Percentiles rank a stretch among this genome's conserved stretches.
Conservation (phyloP, 2,797 vertebrate species). For the Myotis planiceps region DNA sequence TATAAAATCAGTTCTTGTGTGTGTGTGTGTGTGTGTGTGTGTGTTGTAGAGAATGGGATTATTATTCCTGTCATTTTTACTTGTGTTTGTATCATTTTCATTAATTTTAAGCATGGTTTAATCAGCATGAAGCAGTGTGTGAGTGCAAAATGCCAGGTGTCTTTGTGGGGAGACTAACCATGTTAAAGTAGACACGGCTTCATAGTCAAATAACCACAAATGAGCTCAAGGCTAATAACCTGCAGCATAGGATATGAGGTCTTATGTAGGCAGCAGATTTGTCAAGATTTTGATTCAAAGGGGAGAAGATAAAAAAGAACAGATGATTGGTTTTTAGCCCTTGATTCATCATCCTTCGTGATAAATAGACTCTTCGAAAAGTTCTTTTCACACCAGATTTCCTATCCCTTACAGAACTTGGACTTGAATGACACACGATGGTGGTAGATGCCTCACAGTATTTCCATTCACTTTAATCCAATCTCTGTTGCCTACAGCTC, state of each 20-base stretch:
- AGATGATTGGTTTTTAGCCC: background rate
- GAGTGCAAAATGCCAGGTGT: conserved; percentile 58
- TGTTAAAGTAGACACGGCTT: background rate
- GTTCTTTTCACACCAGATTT: background rate
- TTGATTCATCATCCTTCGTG: background rate
- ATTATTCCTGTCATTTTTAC: conserved; percentile 41
- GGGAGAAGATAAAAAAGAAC: background rate
- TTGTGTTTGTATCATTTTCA: conserved; percentile 54
- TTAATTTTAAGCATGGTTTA: conserved; percentile 83
- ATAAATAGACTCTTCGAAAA: background rate
- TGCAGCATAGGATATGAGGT: conserved; percentile 6
- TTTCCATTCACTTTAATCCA: background rate
- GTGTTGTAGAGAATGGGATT: conserved; percentile 37
- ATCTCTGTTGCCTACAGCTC: background rate
- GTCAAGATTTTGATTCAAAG: conserved; percentile 22
- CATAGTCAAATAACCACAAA: conserved; percentile 22
- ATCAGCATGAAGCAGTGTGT: conserved; percentile 81
- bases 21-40: conserved; percentile 52
- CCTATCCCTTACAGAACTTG: background rate
- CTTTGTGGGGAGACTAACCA: conserved; percentile 68
- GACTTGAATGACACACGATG: background rate
- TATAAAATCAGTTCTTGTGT: conserved; percentile 50
- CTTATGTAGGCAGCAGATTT: background rate
- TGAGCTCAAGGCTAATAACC: conserved; percentile 54
- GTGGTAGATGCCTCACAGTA: background rate